phyloP scores from a whole-genome alignment of 1,140 invertebrate genomes.

The Bombyx mandarina region DNA sequence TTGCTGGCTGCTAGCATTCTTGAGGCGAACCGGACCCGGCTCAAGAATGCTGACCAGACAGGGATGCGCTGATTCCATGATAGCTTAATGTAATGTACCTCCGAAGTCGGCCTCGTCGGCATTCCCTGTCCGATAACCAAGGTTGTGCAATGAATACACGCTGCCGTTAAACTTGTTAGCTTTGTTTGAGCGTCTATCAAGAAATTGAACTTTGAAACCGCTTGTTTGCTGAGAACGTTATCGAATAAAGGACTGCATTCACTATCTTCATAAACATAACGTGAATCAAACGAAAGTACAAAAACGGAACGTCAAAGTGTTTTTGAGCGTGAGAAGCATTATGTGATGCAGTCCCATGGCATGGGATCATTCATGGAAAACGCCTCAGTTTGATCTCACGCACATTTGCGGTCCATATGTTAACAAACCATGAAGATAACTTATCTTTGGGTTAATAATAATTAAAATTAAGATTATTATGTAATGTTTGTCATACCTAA shows the following conservation, averaged over 20 bases:
- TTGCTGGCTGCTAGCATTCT: slow-evolving; percentile 62
- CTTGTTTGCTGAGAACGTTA: too few species aligned
- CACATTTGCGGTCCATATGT: slow-evolving; percentile 51
- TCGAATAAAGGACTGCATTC: too few species aligned
- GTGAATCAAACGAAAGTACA: too few species aligned
- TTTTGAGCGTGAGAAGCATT: slow-evolving; percentile 35
- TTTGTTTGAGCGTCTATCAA: too few species aligned
- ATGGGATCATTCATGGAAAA: slow-evolving; percentile 49
- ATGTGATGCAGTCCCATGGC: slow-evolving; percentile 32
- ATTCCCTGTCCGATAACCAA: slow-evolving; percentile 44
- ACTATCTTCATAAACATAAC: too few species aligned
- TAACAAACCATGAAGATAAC: background rate
- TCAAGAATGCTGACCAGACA: slow-evolving; percentile 57
- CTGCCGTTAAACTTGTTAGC: too few species aligned
- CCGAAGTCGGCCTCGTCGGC: slow-evolving; percentile 20
- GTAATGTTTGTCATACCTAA: background rate
- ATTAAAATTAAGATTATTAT: too few species aligned
- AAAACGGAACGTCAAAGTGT: background rate
- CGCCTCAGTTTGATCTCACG: slow-evolving; percentile 37
- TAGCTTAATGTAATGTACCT: slow-evolving; percentile 58
- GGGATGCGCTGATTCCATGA: slow-evolving; percentile 38
- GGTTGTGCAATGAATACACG: slow-evolving; percentile 16
- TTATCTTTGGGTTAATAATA: too few species aligned
- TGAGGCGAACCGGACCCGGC: slow-evolving; percentile 46
- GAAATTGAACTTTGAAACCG: too few species aligned